These are phyloP conservation scores for Procambarus clarkii DNA, from an alignment of 1,140 invertebrate species.

Conservation along the genomic window DNA sequence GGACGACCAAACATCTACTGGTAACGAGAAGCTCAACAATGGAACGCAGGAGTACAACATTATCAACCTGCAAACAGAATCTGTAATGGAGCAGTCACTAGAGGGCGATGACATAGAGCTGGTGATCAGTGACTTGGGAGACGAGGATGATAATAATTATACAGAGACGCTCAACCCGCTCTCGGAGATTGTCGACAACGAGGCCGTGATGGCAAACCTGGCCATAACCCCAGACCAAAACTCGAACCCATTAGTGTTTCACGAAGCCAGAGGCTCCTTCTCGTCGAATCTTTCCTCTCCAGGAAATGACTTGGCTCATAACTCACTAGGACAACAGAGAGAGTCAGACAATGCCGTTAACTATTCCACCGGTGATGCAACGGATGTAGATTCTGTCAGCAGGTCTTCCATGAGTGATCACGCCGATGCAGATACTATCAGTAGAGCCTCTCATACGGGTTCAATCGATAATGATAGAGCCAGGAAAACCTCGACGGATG, in stretches of 20 bases:
- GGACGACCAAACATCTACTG: neutral
- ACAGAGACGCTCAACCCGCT: conserved; percentile 3
- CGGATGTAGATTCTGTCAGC: conserved; percentile 15
- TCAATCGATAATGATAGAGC: neutral
- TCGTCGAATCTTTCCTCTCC: neutral
- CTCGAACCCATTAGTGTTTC: neutral
- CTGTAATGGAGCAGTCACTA: neutral
- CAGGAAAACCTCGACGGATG: neutral
- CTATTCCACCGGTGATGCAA: neutral
- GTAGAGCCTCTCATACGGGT: neutral
- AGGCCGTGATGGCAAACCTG: neutral
- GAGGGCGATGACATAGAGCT: conserved; percentile 39
- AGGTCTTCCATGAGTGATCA: conserved; percentile 13
- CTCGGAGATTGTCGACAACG: conserved; percentile 14
- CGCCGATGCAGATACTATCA: neutral
- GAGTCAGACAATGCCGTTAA: neutral
- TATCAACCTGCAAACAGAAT: neutral
- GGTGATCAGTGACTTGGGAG: conserved; percentile 19
- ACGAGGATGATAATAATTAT: conserved; percentile 5
- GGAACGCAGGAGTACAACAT: neutral
- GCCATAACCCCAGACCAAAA: neutral
- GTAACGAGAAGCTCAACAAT: neutral
- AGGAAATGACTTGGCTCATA: neutral
- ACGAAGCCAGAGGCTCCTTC: no score
- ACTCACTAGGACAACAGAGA: neutral